These are phyloP conservation scores for human DNA, from an alignment of 2,113 vertebrate species.

Conservation along the genomic window GRCh38 chr19:56912001-56912500, in stretches of 20 bases:
- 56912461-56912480: not conserved
- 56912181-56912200: not conserved
- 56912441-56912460: not conserved
- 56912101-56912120: not conserved
- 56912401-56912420: fast-evolving
- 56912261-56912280: not conserved
- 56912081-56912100: not conserved
- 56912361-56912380: fast-evolving
- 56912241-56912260: not conserved
- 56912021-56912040: not conserved
- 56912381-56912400: not conserved
- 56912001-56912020: not conserved
- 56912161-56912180: not conserved
- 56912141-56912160: not conserved
- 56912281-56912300: not conserved
- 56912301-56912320: not conserved
- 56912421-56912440: fast-evolving
- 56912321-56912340: not conserved
- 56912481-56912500: not conserved
- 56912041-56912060: not conserved
- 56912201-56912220: not conserved
- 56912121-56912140: not conserved
- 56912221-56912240: not conserved
- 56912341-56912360: not conserved
- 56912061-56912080: not conserved